phyloP scores from a whole-genome alignment of 2,888 invertebrate species.

The Xylophagus ater region DNA sequence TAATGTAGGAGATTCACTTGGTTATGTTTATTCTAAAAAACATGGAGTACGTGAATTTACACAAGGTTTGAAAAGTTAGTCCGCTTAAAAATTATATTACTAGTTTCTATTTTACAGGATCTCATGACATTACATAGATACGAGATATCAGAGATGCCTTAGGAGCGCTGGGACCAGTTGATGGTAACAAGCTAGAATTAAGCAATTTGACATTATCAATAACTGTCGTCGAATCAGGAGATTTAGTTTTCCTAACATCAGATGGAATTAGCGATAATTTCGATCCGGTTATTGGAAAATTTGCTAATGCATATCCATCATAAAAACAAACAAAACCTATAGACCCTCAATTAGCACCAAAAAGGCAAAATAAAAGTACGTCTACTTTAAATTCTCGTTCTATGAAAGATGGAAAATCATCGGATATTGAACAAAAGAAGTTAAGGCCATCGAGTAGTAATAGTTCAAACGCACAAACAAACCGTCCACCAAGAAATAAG shows the following conservation, averaged over 20 bases:
- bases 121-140: constrained; percentile 69
- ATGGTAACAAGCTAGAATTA: constrained; percentile 72
- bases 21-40: constrained; percentile 69
- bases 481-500: constrained; percentile 27
- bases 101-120: constrained; percentile 42
- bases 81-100: constrained; percentile 3
- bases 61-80: constrained; percentile 43
- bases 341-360: constrained; percentile 26
- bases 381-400: constrained; percentile 32
- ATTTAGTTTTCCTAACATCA: constrained; percentile 78
- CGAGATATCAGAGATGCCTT: constrained; percentile 79
- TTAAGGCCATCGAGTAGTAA: constrained; percentile 4
- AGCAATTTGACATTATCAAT: constrained; percentile 77
- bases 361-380: constrained; percentile 36
- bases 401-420: constrained; percentile 7
- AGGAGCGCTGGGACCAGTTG: constrained; percentile 79
- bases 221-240: constrained; percentile 66
- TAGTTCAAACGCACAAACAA: constrained; percentile 16
- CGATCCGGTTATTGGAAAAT: constrained; percentile 83
- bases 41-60: constrained; percentile 75
- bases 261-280: constrained; percentile 86
- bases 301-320: constrained; percentile 48
- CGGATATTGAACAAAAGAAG: background rate
- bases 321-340: constrained; percentile 22
- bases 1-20: constrained; percentile 80